Conservation (phyloP, 2,113 vertebrate species). For the Enhydra lutris region DNA sequence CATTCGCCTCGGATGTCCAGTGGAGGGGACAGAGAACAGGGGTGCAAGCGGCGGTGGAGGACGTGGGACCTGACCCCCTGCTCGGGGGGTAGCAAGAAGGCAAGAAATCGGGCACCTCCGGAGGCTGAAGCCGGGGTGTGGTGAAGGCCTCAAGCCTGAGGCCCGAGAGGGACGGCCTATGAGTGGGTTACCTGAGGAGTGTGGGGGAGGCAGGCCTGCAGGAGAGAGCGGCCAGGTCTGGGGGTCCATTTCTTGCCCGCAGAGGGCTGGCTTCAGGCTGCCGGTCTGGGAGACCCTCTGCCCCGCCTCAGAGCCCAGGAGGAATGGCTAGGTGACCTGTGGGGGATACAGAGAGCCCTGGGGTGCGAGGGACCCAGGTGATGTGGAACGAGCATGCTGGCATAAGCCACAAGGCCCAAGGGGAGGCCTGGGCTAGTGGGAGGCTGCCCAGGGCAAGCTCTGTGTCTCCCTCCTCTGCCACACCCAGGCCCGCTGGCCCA, state of each 20-base stretch:
- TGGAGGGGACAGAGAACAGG: background rate
- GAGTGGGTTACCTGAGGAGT: background rate
- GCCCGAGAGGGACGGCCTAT: accelerated
- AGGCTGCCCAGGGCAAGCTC: background rate
- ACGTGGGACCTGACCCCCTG: accelerated
- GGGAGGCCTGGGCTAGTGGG: background rate
- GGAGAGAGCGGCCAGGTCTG: too few relatives aligned
- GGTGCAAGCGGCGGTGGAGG: background rate
- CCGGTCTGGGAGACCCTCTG: background rate
- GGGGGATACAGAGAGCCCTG: background rate
- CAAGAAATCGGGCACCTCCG: background rate
- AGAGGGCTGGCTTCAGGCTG: background rate
- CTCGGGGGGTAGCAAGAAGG: background rate
- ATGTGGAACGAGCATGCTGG: background rate
- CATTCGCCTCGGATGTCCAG: background rate
- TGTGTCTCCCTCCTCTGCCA: background rate
- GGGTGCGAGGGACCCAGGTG: background rate
- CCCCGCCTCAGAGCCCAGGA: background rate
- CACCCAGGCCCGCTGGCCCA: background rate
- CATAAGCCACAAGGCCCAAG: background rate
- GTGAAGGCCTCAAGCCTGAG: accelerated
- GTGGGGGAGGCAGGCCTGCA: background rate
- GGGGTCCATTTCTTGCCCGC: background rate
- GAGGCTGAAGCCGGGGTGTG: accelerated
- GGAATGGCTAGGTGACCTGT: background rate